Evolutionary conservation across 2,113 vertebrate species (phyloP).

Genomic region (Alectura lathami): DNA sequence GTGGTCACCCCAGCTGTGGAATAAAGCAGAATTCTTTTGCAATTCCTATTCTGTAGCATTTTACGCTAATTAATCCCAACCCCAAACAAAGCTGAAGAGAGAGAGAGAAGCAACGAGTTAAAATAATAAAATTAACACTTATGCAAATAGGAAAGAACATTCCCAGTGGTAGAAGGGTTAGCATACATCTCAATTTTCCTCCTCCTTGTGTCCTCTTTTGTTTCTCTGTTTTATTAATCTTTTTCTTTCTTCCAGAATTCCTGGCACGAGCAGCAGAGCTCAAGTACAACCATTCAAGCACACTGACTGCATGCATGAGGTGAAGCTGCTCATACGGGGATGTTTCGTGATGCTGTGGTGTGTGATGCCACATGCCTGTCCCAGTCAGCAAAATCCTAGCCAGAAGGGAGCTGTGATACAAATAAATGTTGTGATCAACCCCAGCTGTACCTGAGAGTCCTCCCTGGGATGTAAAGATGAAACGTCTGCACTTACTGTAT

Average conservation of each 20-base stretch:
- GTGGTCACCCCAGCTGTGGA: not conserved
- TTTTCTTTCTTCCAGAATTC: not conserved
- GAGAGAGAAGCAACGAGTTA: not conserved
- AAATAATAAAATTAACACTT: slow-evolving; percentile 4
- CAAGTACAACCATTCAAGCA: not conserved
- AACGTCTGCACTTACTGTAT: not conserved
- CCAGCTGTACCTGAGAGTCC: not conserved
- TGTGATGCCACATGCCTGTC: not conserved
- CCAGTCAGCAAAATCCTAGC: not conserved
- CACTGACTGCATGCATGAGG: not conserved
- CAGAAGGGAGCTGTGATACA: not conserved
- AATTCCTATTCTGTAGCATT: not conserved
- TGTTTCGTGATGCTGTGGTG: not conserved
- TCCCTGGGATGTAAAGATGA: not conserved
- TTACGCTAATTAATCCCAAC: slow-evolving; percentile 6
- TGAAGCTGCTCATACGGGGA: not conserved
- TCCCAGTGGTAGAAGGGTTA: not conserved
- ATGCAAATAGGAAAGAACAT: not conserved
- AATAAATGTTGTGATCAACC: not conserved
- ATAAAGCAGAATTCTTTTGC: not conserved
- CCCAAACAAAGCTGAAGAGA: not conserved
- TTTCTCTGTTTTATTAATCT: not conserved
- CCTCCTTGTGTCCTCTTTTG: not conserved
- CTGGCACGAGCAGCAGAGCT: not conserved
- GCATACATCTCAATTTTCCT: not conserved